Percentiles rank a stretch among this genome's conserved stretches.
Evolutionary conservation across 2,113 vertebrate genomes (phyloP).

Genomic region (Muscicapa adusta): DNA sequence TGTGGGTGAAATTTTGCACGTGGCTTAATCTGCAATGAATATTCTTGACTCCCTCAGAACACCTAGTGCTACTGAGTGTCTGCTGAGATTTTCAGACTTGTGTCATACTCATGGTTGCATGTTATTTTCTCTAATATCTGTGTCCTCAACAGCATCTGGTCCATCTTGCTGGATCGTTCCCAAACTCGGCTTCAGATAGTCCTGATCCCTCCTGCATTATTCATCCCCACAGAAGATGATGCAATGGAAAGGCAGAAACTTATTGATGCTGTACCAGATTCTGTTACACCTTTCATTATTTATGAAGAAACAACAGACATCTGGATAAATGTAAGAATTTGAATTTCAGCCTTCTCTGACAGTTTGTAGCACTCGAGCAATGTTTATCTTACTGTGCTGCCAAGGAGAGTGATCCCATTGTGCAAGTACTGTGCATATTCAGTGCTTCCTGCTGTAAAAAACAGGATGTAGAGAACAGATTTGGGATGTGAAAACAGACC

Average conservation of each 20-base stretch:
- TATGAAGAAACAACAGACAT: slow-evolving; percentile 84
- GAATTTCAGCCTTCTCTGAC: not conserved
- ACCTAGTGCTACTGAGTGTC: not conserved
- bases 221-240: slow-evolving; percentile 79
- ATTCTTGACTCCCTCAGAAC: not conserved
- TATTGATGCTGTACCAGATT: slow-evolving; percentile 75
- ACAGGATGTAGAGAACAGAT: not conserved
- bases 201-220: slow-evolving; percentile 78
- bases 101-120: not conserved
- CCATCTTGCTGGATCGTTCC: slow-evolving; percentile 79
- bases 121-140: slow-evolving; percentile 54
- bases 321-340: slow-evolving; percentile 81
- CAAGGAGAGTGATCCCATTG: not conserved
- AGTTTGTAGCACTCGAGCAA: not conserved
- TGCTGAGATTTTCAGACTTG: not conserved
- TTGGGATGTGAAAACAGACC: not conserved
- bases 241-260: slow-evolving; percentile 78
- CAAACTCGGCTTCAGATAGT: slow-evolving; percentile 82
- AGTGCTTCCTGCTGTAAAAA: not conserved
- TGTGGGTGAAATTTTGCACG: slow-evolving; percentile 21
- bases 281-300: slow-evolving; percentile 77
- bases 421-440: not conserved
- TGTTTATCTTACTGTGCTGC: not conserved
- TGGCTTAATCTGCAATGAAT: not conserved
- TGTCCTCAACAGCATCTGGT: slow-evolving; percentile 76